phyloP scores from a whole-genome alignment of 1,140 invertebrate genomes.

The Bombus cullumanus region DNA sequence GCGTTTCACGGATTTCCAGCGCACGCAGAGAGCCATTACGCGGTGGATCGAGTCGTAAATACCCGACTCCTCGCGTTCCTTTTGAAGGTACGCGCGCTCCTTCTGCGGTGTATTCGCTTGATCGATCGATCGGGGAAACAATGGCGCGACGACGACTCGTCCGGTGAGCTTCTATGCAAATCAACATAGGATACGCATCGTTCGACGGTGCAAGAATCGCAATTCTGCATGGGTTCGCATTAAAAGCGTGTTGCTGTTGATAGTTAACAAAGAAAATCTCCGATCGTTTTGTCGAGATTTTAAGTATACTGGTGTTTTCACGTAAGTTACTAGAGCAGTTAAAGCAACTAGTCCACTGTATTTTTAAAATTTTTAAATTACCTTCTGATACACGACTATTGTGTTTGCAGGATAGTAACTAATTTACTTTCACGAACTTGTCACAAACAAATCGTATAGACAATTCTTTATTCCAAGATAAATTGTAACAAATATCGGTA shows the following conservation, averaged over 20 bases:
- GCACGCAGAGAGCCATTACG: not conserved
- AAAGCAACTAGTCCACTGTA: too few species aligned
- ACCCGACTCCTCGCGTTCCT: not conserved
- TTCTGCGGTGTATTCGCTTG: not conserved
- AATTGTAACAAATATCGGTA: too few species aligned
- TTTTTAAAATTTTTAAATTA: fast-evolving
- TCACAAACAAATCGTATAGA: too few species aligned
- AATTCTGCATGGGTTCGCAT: not conserved
- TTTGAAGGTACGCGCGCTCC: constrained; percentile 1
- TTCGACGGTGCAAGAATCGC: not conserved
- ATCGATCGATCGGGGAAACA: constrained; percentile 52
- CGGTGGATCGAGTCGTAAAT: not conserved
- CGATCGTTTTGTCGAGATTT: not conserved
- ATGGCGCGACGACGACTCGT: constrained; percentile 15
- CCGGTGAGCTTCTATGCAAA: constrained; percentile 21
- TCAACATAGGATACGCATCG: not conserved
- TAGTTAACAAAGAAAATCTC: not conserved
- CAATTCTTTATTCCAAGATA: too few species aligned
- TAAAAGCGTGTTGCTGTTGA: not conserved
- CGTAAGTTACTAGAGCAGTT: too few species aligned
- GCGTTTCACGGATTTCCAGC: not conserved
- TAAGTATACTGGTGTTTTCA: not conserved
- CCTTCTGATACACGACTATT: fast-evolving
- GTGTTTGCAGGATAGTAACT: too few species aligned
- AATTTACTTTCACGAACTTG: too few species aligned